These are phyloP conservation scores for Phyllotis vaccarum DNA, from an alignment of 2,797 vertebrate genomes.

Conservation along the genomic window DNA sequence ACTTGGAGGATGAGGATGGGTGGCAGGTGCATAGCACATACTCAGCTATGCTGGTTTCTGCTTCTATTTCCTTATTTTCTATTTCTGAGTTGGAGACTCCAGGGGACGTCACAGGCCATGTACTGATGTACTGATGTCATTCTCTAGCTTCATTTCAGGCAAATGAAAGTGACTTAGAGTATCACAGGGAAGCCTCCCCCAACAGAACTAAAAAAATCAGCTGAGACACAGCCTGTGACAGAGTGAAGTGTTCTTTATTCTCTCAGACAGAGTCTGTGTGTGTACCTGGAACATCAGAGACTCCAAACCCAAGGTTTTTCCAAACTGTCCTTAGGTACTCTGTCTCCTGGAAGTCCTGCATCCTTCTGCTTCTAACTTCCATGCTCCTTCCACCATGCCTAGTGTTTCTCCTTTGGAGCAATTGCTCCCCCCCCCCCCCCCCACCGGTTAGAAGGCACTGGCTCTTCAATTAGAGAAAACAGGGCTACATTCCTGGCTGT, in stretches of 20 bases:
- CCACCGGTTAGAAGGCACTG: neutral
- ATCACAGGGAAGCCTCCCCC: neutral
- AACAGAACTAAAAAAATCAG: neutral
- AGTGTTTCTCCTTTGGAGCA: neutral
- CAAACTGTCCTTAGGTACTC: neutral
- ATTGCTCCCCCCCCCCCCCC: neutral
- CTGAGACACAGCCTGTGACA: neutral
- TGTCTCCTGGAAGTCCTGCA: neutral
- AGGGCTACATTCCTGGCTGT: neutral
- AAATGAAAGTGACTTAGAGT: neutral
- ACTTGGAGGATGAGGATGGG: neutral
- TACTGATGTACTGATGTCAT: neutral
- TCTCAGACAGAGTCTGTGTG: neutral
- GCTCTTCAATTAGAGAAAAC: neutral
- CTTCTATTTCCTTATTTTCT: neutral
- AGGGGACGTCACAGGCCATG: neutral
- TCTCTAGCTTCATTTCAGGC: neutral
- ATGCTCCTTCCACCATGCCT: neutral
- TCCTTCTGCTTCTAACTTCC: neutral
- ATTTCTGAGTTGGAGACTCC: neutral
- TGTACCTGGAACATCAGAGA: neutral
- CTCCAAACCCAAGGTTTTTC: too few relatives aligned
- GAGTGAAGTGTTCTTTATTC: neutral
- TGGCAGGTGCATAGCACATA: rapidly evolving
- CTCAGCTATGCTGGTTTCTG: too few relatives aligned